These are phyloP conservation scores for Periophthalmodon schlosseri DNA, from an alignment of 2,113 vertebrate genomes.

Conservation along the genomic window DNA sequence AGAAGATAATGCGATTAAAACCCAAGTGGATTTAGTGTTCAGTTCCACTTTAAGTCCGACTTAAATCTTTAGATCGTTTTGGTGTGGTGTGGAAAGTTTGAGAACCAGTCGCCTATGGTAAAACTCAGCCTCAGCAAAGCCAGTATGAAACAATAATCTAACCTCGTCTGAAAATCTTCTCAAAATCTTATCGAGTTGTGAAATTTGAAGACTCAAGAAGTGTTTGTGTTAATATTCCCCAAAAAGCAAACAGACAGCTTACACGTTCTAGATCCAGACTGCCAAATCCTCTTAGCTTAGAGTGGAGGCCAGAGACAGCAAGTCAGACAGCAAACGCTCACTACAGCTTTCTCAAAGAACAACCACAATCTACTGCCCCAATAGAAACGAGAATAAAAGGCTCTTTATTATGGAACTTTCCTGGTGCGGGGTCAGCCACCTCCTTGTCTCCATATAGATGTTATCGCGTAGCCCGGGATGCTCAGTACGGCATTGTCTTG, in stretches of 20 bases:
- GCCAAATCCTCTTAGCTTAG: conserved; percentile 24
- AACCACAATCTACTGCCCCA: background rate
- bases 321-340: conserved; percentile 14
- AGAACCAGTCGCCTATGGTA: background rate
- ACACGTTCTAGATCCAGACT: background rate
- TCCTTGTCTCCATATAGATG: too few relatives aligned
- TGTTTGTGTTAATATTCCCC: background rate
- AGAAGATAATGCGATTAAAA: too few relatives aligned
- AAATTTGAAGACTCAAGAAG: conserved; percentile 11
- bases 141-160: background rate
- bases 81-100: too few relatives aligned
- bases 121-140: background rate
- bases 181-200: conserved; percentile 15
- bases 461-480: too few relatives aligned
- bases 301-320: conserved; percentile 19
- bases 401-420: too few relatives aligned
- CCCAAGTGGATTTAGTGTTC: too few relatives aligned
- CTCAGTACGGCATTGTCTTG: too few relatives aligned
- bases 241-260: conserved; percentile 19
- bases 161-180: conserved; percentile 9
- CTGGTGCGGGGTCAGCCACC: too few relatives aligned
- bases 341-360: background rate
- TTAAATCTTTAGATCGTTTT: too few relatives aligned
- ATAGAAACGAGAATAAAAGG: too few relatives aligned
- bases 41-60: too few relatives aligned